These are phyloP conservation scores for Unio delphinus DNA, from an alignment of 2,888 invertebrate species.

Conservation along the genomic window DNA sequence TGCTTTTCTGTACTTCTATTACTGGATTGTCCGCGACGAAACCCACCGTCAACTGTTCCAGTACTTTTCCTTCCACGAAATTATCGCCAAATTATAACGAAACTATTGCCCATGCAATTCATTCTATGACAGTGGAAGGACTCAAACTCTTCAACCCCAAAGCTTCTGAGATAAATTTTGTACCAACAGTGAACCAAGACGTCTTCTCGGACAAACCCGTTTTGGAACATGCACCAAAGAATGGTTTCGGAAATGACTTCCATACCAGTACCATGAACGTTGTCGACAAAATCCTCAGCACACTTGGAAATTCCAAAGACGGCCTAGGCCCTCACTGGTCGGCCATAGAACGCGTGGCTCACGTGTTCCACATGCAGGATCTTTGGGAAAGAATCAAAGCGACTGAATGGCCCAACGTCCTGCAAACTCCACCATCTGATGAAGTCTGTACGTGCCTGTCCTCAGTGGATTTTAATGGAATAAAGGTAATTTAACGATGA, in stretches of 20 bases:
- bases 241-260: slow-evolving; percentile 34
- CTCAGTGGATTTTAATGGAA: slow-evolving; percentile 49
- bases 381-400: slow-evolving; percentile 41
- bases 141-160: slow-evolving; percentile 45
- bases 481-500: slow-evolving; percentile 22
- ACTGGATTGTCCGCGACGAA: neutral
- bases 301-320: slow-evolving; percentile 49
- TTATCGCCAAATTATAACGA: slow-evolving; percentile 49
- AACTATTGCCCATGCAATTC: slow-evolving; percentile 57
- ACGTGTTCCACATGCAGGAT: slow-evolving; percentile 61
- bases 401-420: slow-evolving; percentile 26
- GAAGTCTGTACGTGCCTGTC: slow-evolving; percentile 47
- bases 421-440: slow-evolving; percentile 27
- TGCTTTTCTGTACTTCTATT: too few relatives aligned
- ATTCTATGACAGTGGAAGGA: slow-evolving; percentile 54
- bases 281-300: slow-evolving; percentile 47
- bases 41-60: slow-evolving; percentile 18
- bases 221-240: slow-evolving; percentile 46
- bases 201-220: slow-evolving; percentile 32
- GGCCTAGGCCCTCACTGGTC: slow-evolving; percentile 61
- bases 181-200: slow-evolving; percentile 59
- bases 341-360: slow-evolving; percentile 54
- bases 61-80: slow-evolving; percentile 22
- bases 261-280: slow-evolving; percentile 50
- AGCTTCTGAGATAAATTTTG: slow-evolving; percentile 42